These are phyloP conservation scores for Limulus polyphemus DNA, from an alignment of 2,888 invertebrate genomes.

Conservation along the genomic window DNA sequence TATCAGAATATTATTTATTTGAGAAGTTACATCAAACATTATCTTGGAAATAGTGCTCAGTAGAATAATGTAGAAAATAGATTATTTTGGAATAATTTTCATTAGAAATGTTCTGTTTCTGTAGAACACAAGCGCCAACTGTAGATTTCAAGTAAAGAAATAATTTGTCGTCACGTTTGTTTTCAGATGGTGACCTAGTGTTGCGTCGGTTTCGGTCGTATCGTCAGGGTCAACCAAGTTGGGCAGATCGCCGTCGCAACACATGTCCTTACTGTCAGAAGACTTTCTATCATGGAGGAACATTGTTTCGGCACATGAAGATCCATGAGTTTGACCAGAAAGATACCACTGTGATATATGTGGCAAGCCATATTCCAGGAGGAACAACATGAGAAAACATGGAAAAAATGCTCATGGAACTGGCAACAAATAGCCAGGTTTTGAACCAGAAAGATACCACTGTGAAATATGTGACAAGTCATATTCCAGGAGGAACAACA, in stretches of 20 bases:
- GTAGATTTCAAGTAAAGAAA: too few species aligned
- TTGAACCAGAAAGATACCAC: conserved; percentile 16
- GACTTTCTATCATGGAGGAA: conserved; percentile 17
- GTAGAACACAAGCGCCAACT: too few species aligned
- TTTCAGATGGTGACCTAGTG: too few species aligned
- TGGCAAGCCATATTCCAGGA: conserved; percentile 17
- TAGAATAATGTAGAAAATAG: too few species aligned
- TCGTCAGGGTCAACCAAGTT: too few species aligned
- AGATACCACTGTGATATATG: conserved; percentile 20
- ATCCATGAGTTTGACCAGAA: conserved; percentile 17
- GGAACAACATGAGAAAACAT: conserved; percentile 16
- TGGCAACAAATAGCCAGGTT: background rate
- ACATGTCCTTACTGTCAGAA: conserved; percentile 17
- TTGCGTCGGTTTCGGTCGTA: too few species aligned
- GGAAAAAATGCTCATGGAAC: conserved; percentile 9
- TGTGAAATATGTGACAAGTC: conserved; percentile 17
- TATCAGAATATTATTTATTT: too few species aligned
- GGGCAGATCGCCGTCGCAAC: conserved; percentile 3
- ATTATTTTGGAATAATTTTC: too few species aligned
- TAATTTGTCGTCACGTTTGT: too few species aligned
- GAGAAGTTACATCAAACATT: too few species aligned
- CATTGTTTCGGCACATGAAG: conserved; percentile 18
- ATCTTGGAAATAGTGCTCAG: too few species aligned
- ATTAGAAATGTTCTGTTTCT: too few species aligned
- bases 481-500: conserved; percentile 18